Conservation (phyloP, 1,140 invertebrate genomes). For the Aphelinus atriplicis region DNA sequence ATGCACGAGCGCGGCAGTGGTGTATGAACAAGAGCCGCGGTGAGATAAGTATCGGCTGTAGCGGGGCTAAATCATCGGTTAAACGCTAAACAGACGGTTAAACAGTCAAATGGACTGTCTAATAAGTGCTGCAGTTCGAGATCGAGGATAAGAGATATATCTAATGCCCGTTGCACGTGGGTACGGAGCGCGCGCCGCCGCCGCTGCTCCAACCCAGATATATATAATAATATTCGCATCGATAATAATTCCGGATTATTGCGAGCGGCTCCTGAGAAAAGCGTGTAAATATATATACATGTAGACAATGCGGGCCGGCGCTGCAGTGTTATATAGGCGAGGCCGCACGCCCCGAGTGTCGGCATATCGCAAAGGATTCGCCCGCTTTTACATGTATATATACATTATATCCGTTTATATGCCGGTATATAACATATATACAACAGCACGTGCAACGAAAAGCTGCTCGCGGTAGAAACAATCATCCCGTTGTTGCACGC, state of each 20-base stretch:
- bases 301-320: not conserved
- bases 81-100: conserved; percentile 22
- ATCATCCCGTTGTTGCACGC: conserved; percentile 2
- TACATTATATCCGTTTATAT: too few relatives aligned
- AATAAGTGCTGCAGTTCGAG: conserved; percentile 10
- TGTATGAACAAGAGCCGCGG: too few relatives aligned
- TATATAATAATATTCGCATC: conserved; percentile 14
- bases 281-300: conserved; percentile 6
- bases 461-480: not conserved
- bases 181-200: not conserved
- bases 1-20: too few relatives aligned
- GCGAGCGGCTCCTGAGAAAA: not conserved
- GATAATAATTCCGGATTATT: conserved; percentile 12
- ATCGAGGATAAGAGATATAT: conserved; percentile 13
- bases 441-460: too few relatives aligned
- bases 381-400: too few relatives aligned
- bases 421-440: too few relatives aligned
- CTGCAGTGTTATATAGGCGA: too few relatives aligned
- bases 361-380: not conserved
- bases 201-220: too few relatives aligned
- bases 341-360: not conserved
- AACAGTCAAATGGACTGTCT: conserved; percentile 21
- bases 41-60: conserved; percentile 10
- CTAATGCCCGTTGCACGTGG: not conserved
- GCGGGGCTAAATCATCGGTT: conserved; percentile 12